These are phyloP conservation scores for Novumbra hubbsi DNA, from an alignment of 2,797 vertebrate species.

Conservation along the genomic window DNA sequence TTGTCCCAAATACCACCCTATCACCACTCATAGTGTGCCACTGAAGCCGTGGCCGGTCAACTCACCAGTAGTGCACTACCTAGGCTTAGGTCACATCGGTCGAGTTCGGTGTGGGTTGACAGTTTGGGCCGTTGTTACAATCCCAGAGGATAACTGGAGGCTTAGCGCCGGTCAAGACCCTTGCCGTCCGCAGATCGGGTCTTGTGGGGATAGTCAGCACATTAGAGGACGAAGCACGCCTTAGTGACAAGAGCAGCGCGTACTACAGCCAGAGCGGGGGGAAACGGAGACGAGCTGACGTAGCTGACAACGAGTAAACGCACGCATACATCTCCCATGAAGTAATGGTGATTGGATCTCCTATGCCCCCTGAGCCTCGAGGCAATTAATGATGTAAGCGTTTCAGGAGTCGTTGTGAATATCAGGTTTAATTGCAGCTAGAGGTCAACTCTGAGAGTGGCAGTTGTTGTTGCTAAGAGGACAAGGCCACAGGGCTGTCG, in stretches of 20 bases:
- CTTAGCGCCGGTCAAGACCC: constrained; percentile 43
- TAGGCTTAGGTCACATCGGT: too few relatives aligned
- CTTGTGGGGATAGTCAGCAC: constrained; percentile 60
- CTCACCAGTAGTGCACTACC: too few relatives aligned
- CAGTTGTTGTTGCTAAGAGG: constrained; percentile 61
- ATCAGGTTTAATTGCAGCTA: constrained; percentile 65
- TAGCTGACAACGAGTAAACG: constrained; percentile 69
- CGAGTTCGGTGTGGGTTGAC: constrained; percentile 28
- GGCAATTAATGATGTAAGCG: constrained; percentile 79
- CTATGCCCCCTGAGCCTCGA: constrained; percentile 52
- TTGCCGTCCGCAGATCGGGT: constrained; percentile 40
- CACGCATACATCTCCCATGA: constrained; percentile 71
- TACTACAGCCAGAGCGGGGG: constrained; percentile 30
- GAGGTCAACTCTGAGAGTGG: constrained; percentile 52
- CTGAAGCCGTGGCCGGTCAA: too few relatives aligned
- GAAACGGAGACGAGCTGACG: constrained; percentile 63
- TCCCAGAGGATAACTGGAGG: constrained; percentile 54
- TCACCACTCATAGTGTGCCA: constrained; percentile 16
- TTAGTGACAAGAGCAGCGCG: constrained; percentile 22
- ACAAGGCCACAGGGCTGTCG: constrained; percentile 30
- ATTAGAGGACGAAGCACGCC: constrained; percentile 53
- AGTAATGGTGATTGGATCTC: constrained; percentile 66
- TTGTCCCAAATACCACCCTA: constrained; percentile 18
- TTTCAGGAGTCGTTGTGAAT: constrained; percentile 67
- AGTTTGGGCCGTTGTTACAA: constrained; percentile 47